Conservation (phyloP, 2,888 invertebrate species). For the Habroteleia sp. region DNA sequence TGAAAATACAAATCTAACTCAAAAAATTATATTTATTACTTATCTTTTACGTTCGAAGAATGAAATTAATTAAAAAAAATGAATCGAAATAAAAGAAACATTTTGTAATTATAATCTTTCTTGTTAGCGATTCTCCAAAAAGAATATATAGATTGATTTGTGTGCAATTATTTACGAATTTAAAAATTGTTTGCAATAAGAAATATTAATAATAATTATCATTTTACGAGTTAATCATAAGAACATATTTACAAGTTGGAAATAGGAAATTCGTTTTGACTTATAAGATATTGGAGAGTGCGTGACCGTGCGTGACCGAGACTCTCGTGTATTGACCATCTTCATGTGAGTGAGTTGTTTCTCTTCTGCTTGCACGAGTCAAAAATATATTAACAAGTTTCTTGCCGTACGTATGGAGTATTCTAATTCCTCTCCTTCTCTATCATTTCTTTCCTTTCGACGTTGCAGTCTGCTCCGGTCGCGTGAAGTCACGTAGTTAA, state of each 20-base stretch:
- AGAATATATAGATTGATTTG: too few species aligned
- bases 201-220: slow-evolving; percentile 35
- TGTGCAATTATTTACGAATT: too few species aligned
- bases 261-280: slow-evolving; percentile 69
- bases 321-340: slow-evolving; percentile 68
- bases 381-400: slow-evolving; percentile 78
- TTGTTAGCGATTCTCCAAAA: too few species aligned
- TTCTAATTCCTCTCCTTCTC: slow-evolving; percentile 66
- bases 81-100: too few species aligned
- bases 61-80: too few species aligned
- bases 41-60: too few species aligned
- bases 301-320: slow-evolving; percentile 74
- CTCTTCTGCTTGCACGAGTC: slow-evolving; percentile 67
- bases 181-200: too few species aligned
- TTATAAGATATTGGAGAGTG: slow-evolving; percentile 63
- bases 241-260: slow-evolving; percentile 44
- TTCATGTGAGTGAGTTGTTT: slow-evolving; percentile 72
- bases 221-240: slow-evolving; percentile 37
- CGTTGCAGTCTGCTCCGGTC: slow-evolving; percentile 32
- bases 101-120: too few species aligned
- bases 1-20: too few species aligned
- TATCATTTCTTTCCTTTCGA: slow-evolving; percentile 13
- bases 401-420: slow-evolving; percentile 67
- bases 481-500: slow-evolving; percentile 67
- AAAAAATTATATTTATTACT: too few species aligned